These are phyloP conservation scores for Manis crassicaudata DNA, from an alignment of 2,797 vertebrate genomes.

Conservation along the genomic window DNA sequence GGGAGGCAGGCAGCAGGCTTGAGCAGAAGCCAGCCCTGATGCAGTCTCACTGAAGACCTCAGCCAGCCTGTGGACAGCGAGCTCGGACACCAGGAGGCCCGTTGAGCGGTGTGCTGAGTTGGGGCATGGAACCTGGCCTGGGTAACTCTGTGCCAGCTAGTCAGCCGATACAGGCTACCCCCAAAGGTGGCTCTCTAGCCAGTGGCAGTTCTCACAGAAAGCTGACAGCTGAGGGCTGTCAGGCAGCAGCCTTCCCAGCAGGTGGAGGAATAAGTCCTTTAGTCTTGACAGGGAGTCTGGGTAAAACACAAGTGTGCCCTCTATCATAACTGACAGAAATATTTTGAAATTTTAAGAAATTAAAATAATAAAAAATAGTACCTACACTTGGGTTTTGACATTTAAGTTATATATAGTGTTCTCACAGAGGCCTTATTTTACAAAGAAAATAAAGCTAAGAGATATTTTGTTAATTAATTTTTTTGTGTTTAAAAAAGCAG, in stretches of 20 bases:
- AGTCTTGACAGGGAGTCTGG: background rate
- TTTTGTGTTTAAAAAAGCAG: background rate
- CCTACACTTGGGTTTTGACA: background rate
- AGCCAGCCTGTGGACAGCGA: background rate
- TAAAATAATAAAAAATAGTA: background rate
- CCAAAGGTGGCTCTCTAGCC: background rate
- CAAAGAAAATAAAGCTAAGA: background rate
- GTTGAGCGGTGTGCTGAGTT: background rate
- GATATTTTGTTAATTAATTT: background rate
- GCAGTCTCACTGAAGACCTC: background rate
- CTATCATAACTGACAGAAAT: background rate
- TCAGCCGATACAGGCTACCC: accelerated
- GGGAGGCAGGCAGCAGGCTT: background rate
- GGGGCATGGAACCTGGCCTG: background rate
- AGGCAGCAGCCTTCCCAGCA: background rate
- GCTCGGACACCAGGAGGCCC: background rate
- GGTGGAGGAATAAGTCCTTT: background rate
- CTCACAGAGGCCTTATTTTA: slow-evolving; percentile 6
- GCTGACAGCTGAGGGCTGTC: background rate
- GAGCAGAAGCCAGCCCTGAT: background rate
- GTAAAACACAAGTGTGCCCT: background rate
- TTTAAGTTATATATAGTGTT: background rate
- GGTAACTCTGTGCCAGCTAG: no score
- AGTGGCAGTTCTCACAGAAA: background rate
- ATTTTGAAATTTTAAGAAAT: slow-evolving; percentile 23